Evolutionary conservation across 1,140 invertebrate genomes (phyloP).

Genomic region (Bombus difficillimus): DNA sequence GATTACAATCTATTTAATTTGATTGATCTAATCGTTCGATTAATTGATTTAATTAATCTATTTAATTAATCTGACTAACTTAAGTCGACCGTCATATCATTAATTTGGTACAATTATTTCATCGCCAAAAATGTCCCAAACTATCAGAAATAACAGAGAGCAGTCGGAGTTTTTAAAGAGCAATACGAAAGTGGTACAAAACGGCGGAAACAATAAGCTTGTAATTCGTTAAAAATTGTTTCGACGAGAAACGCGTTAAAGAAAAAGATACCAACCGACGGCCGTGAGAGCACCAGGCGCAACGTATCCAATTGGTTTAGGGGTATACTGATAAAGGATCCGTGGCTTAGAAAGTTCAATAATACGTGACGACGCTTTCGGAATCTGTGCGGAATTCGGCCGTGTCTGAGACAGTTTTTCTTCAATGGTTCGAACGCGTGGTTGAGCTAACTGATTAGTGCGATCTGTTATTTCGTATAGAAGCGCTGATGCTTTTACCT

Average conservation of each 20-base stretch:
- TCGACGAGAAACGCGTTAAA: no score
- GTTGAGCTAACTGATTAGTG: constrained; percentile 51
- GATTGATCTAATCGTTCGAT: no score
- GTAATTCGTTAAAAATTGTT: no score
- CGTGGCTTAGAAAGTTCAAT: constrained; percentile 54
- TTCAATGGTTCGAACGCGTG: constrained; percentile 14
- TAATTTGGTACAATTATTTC: no score
- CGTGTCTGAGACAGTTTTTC: not conserved
- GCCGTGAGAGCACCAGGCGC: constrained; percentile 42
- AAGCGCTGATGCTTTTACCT: constrained; percentile 54
- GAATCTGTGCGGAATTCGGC: not conserved
- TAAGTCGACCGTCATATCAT: no score
- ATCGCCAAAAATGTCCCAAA: no score
- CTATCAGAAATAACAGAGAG: no score
- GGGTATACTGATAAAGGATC: constrained; percentile 2
- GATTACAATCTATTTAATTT: not conserved
- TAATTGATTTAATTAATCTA: no score
- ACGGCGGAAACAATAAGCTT: no score
- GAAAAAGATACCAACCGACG: constrained; percentile 33
- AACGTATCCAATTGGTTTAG: constrained; percentile 30
- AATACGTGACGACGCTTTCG: constrained; percentile 20
- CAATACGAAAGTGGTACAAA: no score
- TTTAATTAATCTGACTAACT: no score
- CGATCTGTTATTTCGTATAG: constrained; percentile 62
- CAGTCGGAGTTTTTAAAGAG: no score